Base-by-base conservation (phyloP, 2,797 vertebrate genomes). In the Acrossocheilus fasciatus region DNA sequence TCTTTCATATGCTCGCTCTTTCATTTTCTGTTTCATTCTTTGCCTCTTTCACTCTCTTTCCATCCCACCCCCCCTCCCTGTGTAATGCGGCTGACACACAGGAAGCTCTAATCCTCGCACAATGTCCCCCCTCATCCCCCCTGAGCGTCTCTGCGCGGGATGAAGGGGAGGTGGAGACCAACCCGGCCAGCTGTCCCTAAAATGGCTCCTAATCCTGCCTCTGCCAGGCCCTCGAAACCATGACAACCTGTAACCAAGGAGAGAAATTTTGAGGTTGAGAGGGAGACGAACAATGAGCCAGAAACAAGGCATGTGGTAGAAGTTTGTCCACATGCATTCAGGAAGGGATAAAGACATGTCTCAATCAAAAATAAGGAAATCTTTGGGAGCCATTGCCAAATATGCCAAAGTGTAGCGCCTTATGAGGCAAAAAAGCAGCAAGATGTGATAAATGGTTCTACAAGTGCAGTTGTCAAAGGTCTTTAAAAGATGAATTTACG, bases 101-200 rank as follows among this genome's bases (percentile, higher is more conserved):
- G 95, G 95, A 95, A 95, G 95, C 95, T 93, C 94, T 96, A 96
- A 96, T 96, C 96, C 95, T 91, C 85, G 92, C 94, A 96, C 96
- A 96, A 96, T 94, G 90, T 91, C 89, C 90, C 92, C 93, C 93
- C 93, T 91, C 85, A 76, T 74, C 82, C 76, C 93, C 92, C 93
- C 92, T 91, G 88, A 94, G 93, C 94, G 93, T 95, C 94, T 94
- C 93, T 92, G 93, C 92, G 91, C 91, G 83, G 94, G 93, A 94
- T 92, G 91, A 92, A 92, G 93, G 92, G 91, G 89, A 92, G 90
- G 88, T 89, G 90, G 91, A 92, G 93, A 94, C 93, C 92, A 93
- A 95, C 94, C 95, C 94, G 93, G 93, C 94, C 96, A 96, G 95
- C 96, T 96, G 96, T 96, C 95, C 94, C 95, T 94, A 95, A 95